Percentiles rank a stretch among this genome's conserved stretches.
phyloP scores from a whole-genome alignment of 2,113 vertebrate genomes.

The Uria aalge region DNA sequence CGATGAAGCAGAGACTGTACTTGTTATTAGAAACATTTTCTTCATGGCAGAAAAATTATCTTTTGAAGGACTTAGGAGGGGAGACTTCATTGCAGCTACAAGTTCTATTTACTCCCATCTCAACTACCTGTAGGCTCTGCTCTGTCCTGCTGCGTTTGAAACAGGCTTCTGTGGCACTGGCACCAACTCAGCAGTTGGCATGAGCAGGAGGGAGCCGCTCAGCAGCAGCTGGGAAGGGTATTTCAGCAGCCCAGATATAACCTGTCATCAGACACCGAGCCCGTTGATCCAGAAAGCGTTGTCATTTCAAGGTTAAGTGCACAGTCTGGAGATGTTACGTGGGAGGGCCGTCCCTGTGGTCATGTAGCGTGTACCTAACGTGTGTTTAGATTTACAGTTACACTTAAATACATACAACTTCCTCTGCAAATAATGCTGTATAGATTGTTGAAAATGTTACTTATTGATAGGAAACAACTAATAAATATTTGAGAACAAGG shows the following conservation, averaged over 20 bases:
- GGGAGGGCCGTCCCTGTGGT: neutral
- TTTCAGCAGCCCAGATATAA: neutral
- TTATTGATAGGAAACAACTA: neutral
- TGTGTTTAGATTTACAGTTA: neutral
- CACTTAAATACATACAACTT: accelerated
- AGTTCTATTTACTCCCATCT: neutral
- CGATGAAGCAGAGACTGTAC: neutral
- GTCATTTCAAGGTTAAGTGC: conserved; percentile 55
- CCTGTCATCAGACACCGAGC: neutral
- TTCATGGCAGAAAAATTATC: neutral
- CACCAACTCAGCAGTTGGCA: neutral
- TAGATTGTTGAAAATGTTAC: neutral
- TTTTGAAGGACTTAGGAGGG: neutral
- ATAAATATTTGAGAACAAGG: neutral
- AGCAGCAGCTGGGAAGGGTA: conserved; percentile 37
- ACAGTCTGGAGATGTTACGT: neutral
- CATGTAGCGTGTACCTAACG: neutral
- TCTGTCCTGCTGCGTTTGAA: neutral
- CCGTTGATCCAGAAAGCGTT: conserved; percentile 22
- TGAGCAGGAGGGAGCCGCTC: neutral
- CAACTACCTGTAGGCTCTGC: neutral
- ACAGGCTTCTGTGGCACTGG: neutral
- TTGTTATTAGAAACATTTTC: neutral
- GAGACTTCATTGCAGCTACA: neutral
- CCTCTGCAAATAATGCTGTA: neutral